phyloP scores from a whole-genome alignment of 2,888 invertebrate genomes.

The Polydrusus pterygomalis region DNA sequence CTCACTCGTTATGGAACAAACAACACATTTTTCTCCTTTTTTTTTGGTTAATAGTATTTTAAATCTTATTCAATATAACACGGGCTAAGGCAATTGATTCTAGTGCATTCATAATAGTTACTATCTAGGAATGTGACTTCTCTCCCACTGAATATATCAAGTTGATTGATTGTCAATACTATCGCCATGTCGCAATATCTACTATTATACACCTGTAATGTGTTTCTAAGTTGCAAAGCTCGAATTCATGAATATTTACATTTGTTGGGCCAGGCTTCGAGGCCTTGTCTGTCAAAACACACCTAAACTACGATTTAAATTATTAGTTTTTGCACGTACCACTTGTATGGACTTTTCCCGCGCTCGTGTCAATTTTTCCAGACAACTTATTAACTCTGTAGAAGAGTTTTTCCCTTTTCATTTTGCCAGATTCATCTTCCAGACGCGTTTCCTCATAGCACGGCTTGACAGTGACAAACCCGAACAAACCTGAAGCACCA shows the following conservation, averaged over 20 bases:
- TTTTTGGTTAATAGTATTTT: no score
- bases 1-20: no score
- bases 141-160: not conserved
- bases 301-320: constrained; percentile 5
- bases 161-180: constrained; percentile 14
- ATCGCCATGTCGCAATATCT: not conserved
- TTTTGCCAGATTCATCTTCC: no score
- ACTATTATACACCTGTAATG: constrained; percentile 12
- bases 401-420: no score
- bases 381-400: no score
- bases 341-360: no score
- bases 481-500: no score
- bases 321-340: constrained; percentile 7
- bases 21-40: no score
- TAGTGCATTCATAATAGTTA: not conserved
- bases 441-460: no score
- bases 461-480: no score
- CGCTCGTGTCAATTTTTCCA: no score
- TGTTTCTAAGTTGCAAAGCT: not conserved
- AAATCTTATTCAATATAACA: not conserved
- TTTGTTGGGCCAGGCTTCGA: constrained; percentile 4
- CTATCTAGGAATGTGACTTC: not conserved
- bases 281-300: constrained; percentile 12
- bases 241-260: constrained; percentile 9
- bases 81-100: not conserved